Conservation (phyloP, 2,888 invertebrate species). For the Alviniconcha strummeri region DNA sequence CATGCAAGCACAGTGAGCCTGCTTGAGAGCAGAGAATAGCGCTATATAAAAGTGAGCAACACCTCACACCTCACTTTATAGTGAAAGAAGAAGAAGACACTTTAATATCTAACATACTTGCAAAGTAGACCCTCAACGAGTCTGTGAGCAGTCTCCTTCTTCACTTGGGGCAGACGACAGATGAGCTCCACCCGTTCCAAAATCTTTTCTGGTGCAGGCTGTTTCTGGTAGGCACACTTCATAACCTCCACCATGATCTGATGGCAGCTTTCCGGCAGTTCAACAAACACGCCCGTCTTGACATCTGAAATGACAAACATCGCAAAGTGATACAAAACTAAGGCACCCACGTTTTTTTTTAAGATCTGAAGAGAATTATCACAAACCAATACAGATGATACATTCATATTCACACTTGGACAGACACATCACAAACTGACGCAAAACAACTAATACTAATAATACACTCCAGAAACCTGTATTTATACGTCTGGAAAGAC, state of each 20-base stretch:
- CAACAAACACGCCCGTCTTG: constrained; percentile 5
- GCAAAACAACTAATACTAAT: too few species aligned
- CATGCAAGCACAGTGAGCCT: too few species aligned
- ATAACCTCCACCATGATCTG: not conserved
- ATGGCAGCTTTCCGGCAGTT: constrained; percentile 12
- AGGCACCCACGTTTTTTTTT: not conserved
- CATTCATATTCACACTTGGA: too few species aligned
- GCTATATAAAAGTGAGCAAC: too few species aligned
- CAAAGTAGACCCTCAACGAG: not conserved
- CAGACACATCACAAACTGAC: too few species aligned
- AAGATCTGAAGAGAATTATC: too few species aligned
- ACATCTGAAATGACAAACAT: not conserved
- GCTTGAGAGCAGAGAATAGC: too few species aligned
- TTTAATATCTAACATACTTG: not conserved
- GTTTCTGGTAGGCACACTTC: not conserved
- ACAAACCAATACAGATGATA: too few species aligned
- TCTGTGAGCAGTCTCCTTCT: not conserved
- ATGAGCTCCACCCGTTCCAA: not conserved
- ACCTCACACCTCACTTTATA: too few species aligned
- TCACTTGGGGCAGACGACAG: not conserved
- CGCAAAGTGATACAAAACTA: not conserved
- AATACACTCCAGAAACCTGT: too few species aligned
- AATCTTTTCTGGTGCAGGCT: not conserved
- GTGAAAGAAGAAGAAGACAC: too few species aligned
- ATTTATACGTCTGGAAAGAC: not conserved